Evolutionary conservation across 2,797 vertebrate genomes (phyloP).

Genomic region (Tenualosa thibaudeaui): DNA sequence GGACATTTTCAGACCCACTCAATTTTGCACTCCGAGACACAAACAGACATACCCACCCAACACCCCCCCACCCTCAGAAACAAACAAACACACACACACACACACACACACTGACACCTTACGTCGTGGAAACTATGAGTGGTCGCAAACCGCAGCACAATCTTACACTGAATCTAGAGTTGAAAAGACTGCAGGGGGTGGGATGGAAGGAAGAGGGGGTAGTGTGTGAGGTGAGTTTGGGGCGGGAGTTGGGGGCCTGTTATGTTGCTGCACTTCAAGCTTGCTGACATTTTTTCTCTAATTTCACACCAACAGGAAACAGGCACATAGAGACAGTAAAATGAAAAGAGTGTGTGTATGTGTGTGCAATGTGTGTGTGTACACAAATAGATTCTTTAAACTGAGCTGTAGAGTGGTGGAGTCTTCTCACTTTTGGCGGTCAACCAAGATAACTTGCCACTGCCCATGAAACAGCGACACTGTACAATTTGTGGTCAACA

Average conservation of each 20-base stretch:
- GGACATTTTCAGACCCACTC: neutral
- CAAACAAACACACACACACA: neutral
- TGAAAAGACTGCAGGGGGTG: neutral
- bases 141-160: neutral
- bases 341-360: neutral
- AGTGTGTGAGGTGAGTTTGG: neutral
- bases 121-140: slow-evolving; percentile 17
- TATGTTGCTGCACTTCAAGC: neutral
- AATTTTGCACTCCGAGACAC: neutral
- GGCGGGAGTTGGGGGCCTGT: neutral
- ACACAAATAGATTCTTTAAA: neutral
- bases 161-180: neutral
- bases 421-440: neutral
- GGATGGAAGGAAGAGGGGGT: neutral
- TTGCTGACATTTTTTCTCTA: neutral
- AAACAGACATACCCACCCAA: neutral
- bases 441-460: neutral
- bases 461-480: neutral
- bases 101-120: neutral
- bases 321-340: neutral
- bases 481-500: neutral
- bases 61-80: neutral
- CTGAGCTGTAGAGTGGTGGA: neutral
- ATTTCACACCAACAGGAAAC: neutral
- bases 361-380: neutral